Percentiles rank a stretch among this genome's conserved stretches.
Conservation (phyloP, 2,888 invertebrate genomes). For the Pasiphila rectangulata region DNA sequence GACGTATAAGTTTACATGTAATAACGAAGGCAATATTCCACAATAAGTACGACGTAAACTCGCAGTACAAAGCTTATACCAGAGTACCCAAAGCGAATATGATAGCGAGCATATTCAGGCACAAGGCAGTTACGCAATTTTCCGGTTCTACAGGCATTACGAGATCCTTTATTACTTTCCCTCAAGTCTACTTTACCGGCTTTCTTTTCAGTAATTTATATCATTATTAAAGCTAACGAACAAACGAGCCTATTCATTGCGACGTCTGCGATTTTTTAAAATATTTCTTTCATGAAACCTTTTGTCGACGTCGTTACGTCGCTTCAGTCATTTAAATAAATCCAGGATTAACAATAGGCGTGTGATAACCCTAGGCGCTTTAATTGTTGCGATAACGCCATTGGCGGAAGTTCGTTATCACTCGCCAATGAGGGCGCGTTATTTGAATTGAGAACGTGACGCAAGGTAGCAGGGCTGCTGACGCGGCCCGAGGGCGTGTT, state of each 20-base stretch:
- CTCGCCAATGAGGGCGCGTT: slow-evolving; percentile 53
- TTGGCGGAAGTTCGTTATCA: slow-evolving; percentile 62
- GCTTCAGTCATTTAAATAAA: slow-evolving; percentile 44
- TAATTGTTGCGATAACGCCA: slow-evolving; percentile 54
- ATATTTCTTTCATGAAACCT: slow-evolving; percentile 42
- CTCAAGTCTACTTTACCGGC: slow-evolving; percentile 33
- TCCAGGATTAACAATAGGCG: slow-evolving; percentile 45
- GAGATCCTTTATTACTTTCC: slow-evolving; percentile 46
- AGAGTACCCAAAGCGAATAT: slow-evolving; percentile 31
- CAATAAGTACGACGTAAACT: slow-evolving; percentile 17
- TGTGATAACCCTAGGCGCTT: slow-evolving; percentile 51
- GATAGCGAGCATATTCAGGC: slow-evolving; percentile 39
- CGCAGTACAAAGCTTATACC: slow-evolving; percentile 28
- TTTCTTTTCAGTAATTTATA: slow-evolving; percentile 49
- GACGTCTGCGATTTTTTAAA: slow-evolving; percentile 35
- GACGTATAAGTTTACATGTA: slow-evolving; percentile 10
- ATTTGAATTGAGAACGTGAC: slow-evolving; percentile 53
- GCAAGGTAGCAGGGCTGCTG: slow-evolving; percentile 48
- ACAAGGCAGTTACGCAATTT: slow-evolving; percentile 50
- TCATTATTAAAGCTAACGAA: slow-evolving; percentile 46
- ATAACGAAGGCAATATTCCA: slow-evolving; percentile 23
- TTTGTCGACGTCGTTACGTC: slow-evolving; percentile 52
- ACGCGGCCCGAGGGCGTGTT: slow-evolving; percentile 48
- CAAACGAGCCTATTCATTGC: slow-evolving; percentile 50
- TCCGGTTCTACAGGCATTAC: slow-evolving; percentile 41